phyloP scores from a whole-genome alignment of 1,140 invertebrate species.

The Polypedilum vanderplanki region DNA sequence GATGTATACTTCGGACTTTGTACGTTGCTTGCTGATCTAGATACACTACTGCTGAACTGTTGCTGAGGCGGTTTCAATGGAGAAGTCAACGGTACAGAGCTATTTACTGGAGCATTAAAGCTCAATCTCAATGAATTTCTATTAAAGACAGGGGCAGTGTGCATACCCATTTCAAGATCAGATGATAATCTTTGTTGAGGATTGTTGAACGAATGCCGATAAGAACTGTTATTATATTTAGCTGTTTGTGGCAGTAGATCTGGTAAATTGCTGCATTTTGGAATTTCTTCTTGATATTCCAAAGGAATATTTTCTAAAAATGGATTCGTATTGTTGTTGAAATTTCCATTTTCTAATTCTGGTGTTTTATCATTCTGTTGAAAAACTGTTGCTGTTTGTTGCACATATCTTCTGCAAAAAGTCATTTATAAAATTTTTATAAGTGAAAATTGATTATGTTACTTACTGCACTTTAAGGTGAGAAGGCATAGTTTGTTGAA shows the following conservation, averaged over 20 bases:
- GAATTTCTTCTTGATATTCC: constrained; percentile 33
- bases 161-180: neutral
- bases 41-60: constrained; percentile 32
- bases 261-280: constrained; percentile 43
- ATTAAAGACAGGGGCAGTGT: constrained; percentile 5
- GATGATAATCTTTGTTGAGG: constrained; percentile 37
- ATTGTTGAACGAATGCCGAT: constrained; percentile 31
- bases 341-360: constrained; percentile 64
- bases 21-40: constrained; percentile 30
- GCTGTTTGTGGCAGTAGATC: constrained; percentile 48
- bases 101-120: constrained; percentile 22
- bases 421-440: too few relatives aligned
- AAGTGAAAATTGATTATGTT: neutral
- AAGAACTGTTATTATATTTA: constrained; percentile 40
- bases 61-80: constrained; percentile 31
- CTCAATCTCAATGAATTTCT: constrained; percentile 20
- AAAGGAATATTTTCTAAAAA: constrained; percentile 46
- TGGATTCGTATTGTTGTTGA: constrained; percentile 65
- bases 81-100: constrained; percentile 8
- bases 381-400: constrained; percentile 70
- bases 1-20: constrained; percentile 37
- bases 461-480: constrained; percentile 20
- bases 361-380: constrained; percentile 55
- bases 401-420: constrained; percentile 40
- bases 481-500: neutral